Evolutionary conservation across 2,113 vertebrate species (phyloP), one percentile per base, ranked within the genome.

Genomic region (Ceratotherium simum): DNA sequence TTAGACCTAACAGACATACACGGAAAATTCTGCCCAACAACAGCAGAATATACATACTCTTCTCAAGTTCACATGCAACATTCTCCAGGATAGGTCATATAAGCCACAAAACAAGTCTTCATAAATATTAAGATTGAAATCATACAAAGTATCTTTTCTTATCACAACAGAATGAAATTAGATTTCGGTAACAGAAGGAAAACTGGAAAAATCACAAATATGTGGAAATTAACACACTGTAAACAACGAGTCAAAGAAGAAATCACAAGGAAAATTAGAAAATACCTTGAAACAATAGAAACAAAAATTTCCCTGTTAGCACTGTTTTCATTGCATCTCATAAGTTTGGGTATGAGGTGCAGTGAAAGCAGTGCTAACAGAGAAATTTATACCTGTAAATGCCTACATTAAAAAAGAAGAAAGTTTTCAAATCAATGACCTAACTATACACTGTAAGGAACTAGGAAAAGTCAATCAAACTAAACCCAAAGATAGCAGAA

Each of bases 91-190:
- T 18, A 67, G 69, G 73, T 2, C 4, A 64, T 16, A 51, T 73
- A 65, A 11, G 29, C 46, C 58, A 82, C 10, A 75, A 73, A 73
- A 73, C 20, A 81, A 80, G 25, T 94, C 64, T 80, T 72, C 39
- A 80, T 11, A 54, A 82, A 90, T 64, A 42, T 90, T 81, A 88
- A 72, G 64, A 89, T 29, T 87, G 64, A 80, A 87, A 87, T 85
- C 27, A 67, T 58, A 67, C n/a, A 85, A n/a, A 70, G 54, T 67
- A 58, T 78, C 60, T 36, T 67, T 87, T 72, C 84, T 72, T 25
- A 72, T 70, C 67, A 42, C 64, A 86, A 33, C 6, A 67, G 65
- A 51, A 93, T 64, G 39, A 87, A 93, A 90, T 14, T 18, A 70
- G 36, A 82, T 65, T 64, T 65, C 16, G 21, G 13, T 89, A 83